Conservation (phyloP, 2,888 invertebrate genomes). For the Gastracanthus pulcherrimus region DNA sequence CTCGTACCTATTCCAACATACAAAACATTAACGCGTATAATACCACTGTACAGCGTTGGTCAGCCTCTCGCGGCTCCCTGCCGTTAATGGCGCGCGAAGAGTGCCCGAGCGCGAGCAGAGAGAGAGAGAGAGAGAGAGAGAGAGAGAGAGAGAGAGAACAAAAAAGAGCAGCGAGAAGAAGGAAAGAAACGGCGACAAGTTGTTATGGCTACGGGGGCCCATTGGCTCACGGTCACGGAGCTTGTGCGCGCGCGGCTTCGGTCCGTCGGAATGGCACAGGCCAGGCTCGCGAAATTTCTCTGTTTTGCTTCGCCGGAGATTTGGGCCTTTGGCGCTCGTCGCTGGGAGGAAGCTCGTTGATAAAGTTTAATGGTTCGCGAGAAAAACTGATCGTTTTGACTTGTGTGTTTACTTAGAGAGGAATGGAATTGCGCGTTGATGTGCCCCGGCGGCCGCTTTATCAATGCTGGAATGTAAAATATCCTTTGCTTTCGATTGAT, state of each 20-base stretch:
- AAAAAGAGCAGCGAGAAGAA: slow-evolving; percentile 54
- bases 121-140: slow-evolving; percentile 57
- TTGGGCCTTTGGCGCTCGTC: too few species aligned
- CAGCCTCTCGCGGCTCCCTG: not conserved
- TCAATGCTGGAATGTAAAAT: too few species aligned
- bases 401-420: too few species aligned
- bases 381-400: too few species aligned
- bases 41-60: too few species aligned
- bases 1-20: too few species aligned
- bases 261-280: slow-evolving; percentile 47
- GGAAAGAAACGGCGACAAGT: slow-evolving; percentile 62
- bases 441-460: too few species aligned
- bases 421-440: too few species aligned
- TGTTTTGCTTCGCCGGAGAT: too few species aligned
- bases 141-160: slow-evolving; percentile 10
- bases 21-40: too few species aligned
- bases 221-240: slow-evolving; percentile 65
- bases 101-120: slow-evolving; percentile 34
- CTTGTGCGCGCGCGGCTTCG: not conserved
- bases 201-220: slow-evolving; percentile 74
- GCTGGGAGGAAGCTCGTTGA: not conserved
- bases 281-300: not conserved
- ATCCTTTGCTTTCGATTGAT: too few species aligned
- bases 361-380: too few species aligned
- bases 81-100: not conserved